Conservation (phyloP, 2,113 vertebrate species). For the Plotosus lineatus region DNA sequence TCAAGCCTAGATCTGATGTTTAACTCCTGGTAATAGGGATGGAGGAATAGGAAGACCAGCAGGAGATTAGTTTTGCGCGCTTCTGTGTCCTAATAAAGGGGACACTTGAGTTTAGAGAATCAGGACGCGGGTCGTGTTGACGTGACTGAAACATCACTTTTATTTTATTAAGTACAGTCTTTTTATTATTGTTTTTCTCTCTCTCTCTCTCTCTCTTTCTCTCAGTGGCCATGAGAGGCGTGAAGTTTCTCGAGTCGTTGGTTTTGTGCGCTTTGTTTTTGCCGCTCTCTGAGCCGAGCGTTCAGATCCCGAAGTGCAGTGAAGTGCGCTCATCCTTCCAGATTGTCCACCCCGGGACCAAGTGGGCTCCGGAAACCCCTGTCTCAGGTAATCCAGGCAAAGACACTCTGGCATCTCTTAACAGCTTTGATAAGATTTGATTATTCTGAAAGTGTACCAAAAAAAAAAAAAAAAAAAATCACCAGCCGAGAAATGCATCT, state of each 20-base stretch:
- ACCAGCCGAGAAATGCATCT: not conserved
- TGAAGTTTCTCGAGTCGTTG: slow-evolving; percentile 53
- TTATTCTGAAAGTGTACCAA: not conserved
- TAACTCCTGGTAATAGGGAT: not conserved
- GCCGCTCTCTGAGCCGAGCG: slow-evolving; percentile 58
- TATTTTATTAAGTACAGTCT: not conserved
- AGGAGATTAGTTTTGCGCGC: not conserved
- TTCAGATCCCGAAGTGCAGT: slow-evolving; percentile 72
- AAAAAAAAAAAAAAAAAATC: not conserved
- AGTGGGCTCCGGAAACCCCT: slow-evolving; percentile 74
- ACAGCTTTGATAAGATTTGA: not conserved
- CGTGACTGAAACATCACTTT: not conserved
- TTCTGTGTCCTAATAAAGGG: not conserved
- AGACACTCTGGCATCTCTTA: not conserved
- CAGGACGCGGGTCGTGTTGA: slow-evolving; percentile 1
- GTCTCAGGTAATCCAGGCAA: slow-evolving; percentile 70
- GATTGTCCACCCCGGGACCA: slow-evolving; percentile 73
- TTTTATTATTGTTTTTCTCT: not conserved
- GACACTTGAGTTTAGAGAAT: not conserved
- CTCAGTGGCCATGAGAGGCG: slow-evolving; percentile 56
- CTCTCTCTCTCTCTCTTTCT: not conserved
- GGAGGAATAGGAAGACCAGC: not conserved
- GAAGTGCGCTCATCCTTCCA: slow-evolving; percentile 75
- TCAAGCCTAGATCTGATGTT: not conserved
- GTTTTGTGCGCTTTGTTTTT: slow-evolving; percentile 63